phyloP scores from a whole-genome alignment of 2,797 vertebrate species.

The Falco cherrug region DNA sequence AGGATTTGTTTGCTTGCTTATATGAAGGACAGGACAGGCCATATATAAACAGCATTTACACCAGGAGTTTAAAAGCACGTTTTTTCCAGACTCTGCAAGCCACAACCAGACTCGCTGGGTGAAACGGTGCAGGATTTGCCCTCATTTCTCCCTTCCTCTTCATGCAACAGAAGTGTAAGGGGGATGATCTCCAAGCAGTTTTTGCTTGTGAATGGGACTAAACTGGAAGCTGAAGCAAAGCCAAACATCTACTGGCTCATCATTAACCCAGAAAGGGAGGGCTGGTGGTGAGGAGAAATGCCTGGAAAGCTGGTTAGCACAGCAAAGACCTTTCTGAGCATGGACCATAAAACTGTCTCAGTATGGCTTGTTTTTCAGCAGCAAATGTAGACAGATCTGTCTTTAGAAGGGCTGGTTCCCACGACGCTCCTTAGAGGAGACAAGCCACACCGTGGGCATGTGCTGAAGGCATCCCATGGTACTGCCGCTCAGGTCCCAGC shows the following conservation, averaged over 20 bases:
- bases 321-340: neutral
- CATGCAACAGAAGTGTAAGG: fast-evolving
- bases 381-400: neutral
- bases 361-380: neutral
- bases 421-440: too few relatives aligned
- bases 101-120: neutral
- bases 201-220: neutral
- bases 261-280: too few relatives aligned
- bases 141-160: neutral
- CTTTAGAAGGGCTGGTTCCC: neutral
- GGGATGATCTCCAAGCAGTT: too few relatives aligned
- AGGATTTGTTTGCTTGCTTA: too few relatives aligned
- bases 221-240: neutral
- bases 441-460: fast-evolving
- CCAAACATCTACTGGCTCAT: neutral
- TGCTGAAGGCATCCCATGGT: neutral
- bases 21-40: too few relatives aligned
- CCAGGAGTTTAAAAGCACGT: neutral
- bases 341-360: neutral
- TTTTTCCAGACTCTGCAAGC: neutral
- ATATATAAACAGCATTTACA: fast-evolving
- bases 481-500: neutral
- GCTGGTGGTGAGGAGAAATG: neutral
- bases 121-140: neutral
- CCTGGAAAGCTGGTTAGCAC: neutral